Percentiles rank a stretch among this genome's conserved stretches.
These are phyloP conservation scores for Cyphomyrus plagiostoma DNA, from an alignment of 2,113 vertebrate genomes.

Conservation along the genomic window DNA sequence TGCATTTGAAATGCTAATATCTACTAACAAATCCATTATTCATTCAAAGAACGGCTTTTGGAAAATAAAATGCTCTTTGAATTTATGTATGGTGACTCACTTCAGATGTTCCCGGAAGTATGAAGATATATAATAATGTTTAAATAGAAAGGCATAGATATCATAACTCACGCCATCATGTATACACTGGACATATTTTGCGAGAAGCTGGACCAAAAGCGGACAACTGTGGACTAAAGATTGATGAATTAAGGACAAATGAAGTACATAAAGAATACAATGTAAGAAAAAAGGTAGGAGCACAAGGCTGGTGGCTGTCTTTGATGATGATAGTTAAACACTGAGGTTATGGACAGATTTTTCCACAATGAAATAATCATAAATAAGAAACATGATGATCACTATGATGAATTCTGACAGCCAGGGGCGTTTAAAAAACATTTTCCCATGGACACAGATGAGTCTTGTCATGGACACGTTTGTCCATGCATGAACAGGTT, in stretches of 20 bases:
- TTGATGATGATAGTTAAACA: background rate
- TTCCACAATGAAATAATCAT: background rate
- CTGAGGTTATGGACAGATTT: background rate
- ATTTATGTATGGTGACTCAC: background rate
- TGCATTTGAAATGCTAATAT: background rate
- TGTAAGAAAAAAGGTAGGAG: background rate
- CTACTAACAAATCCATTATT: background rate
- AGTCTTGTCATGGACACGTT: background rate
- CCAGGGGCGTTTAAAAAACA: background rate
- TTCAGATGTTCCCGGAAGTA: slow-evolving; percentile 6
- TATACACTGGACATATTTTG: background rate
- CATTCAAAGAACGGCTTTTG: background rate
- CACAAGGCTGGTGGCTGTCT: background rate
- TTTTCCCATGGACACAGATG: background rate
- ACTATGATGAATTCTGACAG: background rate
- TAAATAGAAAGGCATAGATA: background rate
- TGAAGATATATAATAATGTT: background rate
- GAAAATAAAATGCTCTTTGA: background rate
- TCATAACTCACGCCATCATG: background rate
- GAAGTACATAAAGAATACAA: background rate
- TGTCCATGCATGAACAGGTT: background rate
- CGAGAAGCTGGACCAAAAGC: background rate
- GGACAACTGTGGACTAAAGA: background rate
- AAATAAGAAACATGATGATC: background rate
- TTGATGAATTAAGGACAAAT: background rate